A percentile compares a stretch with the other conserved stretches of the same genome.
phyloP scores from a whole-genome alignment of 1,140 invertebrate genomes.

The Wiebesia pumilae region DNA sequence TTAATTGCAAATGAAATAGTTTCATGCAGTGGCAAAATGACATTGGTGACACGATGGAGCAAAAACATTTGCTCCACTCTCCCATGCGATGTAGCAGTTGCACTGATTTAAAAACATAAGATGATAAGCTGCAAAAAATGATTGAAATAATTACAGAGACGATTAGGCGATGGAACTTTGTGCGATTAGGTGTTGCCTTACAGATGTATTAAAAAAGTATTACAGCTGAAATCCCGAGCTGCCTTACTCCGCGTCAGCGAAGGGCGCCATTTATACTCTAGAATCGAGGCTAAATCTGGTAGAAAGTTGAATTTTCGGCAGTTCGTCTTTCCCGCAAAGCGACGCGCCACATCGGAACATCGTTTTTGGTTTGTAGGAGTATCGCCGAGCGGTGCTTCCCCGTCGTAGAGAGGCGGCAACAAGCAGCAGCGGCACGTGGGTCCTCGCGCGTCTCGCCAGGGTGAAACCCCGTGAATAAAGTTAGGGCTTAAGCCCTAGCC shows the following conservation, averaged over 20 bases:
- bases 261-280: background rate
- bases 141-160: no score
- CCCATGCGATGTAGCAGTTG: no score
- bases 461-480: slow-evolving; percentile 62
- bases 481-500: slow-evolving; percentile 61
- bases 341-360: slow-evolving; percentile 46
- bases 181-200: no score
- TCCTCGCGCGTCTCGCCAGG: slow-evolving; percentile 19
- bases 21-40: background rate
- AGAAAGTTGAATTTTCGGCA: slow-evolving; percentile 38
- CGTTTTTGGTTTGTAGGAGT: slow-evolving; percentile 57
- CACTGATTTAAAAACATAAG: no score
- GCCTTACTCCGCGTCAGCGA: no score
- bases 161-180: no score
- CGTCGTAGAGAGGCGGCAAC: background rate
- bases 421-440: background rate
- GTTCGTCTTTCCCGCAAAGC: background rate
- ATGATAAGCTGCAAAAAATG: no score
- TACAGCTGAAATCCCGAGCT: background rate
- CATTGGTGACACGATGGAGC: background rate
- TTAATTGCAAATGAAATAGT: background rate
- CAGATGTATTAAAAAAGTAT: slow-evolving; percentile 30
- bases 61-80: background rate
- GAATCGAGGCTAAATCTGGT: background rate
- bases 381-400: background rate